phyloP scores from a whole-genome alignment of 2,888 invertebrate species.

The Noctua pronuba region DNA sequence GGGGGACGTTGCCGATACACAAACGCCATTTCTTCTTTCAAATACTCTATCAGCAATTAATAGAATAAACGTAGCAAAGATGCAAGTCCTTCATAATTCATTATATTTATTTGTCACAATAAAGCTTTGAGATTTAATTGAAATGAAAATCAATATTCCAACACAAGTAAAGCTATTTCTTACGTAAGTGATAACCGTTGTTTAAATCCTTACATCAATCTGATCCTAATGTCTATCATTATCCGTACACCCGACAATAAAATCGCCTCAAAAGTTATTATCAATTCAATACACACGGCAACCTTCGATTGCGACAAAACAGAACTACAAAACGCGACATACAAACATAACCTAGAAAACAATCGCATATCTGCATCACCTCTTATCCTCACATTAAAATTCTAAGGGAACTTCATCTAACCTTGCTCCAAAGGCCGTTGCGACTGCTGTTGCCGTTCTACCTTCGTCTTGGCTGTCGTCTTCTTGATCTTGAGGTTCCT shows the following conservation, averaged over 20 bases:
- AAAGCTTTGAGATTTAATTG: neutral
- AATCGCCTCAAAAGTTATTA: slow-evolving; percentile 14
- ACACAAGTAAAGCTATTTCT: no score
- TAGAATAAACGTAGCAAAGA: neutral
- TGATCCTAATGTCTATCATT: neutral
- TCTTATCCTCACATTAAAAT: slow-evolving; percentile 68
- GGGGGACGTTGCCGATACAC: neutral
- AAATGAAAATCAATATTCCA: neutral
- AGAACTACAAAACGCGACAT: slow-evolving; percentile 24
- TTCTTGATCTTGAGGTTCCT: slow-evolving; percentile 74
- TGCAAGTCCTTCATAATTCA: neutral
- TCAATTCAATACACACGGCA: slow-evolving; percentile 39
- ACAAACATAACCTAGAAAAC: slow-evolving; percentile 24
- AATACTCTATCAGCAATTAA: neutral
- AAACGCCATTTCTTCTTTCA: neutral
- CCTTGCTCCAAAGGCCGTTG: slow-evolving; percentile 87
- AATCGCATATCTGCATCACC: slow-evolving; percentile 46
- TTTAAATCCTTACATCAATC: neutral
- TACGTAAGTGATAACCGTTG: neutral
- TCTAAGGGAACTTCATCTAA: slow-evolving; percentile 70
- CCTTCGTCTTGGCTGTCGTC: slow-evolving; percentile 73
- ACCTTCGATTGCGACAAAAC: slow-evolving; percentile 33
- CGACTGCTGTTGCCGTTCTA: slow-evolving; percentile 82
- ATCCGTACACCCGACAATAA: neutral
- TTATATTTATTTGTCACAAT: neutral